Conservation (phyloP, 2,113 vertebrate genomes). For the Lophochroa leadbeateri region DNA sequence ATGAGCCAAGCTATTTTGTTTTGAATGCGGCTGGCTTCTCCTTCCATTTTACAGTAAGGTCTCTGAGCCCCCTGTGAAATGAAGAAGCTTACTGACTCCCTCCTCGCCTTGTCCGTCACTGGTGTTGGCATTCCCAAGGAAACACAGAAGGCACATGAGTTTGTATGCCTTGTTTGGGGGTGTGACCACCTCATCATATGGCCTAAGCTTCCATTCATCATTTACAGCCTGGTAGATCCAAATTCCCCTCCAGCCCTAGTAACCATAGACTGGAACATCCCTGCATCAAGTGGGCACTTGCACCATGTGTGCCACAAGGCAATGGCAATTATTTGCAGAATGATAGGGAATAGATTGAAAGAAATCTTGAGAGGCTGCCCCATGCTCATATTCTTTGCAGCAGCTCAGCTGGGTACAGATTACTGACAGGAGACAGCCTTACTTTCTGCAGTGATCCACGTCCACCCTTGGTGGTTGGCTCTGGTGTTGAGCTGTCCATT, state of each 20-base stretch:
- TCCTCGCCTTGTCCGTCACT: background rate
- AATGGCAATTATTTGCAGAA: background rate
- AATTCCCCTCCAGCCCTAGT: background rate
- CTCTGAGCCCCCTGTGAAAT: background rate
- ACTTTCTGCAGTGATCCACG: background rate
- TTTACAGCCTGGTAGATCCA: background rate
- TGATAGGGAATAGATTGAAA: background rate
- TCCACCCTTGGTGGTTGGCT: background rate
- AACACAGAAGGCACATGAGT: background rate
- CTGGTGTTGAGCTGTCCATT: background rate
- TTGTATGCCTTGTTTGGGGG: background rate
- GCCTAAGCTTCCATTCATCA: background rate
- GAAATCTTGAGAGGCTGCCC: background rate
- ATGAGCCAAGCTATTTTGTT: background rate
- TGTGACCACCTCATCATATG: background rate
- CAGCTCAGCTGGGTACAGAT: accelerated
- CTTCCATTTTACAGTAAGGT: background rate
- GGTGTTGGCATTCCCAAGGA: background rate
- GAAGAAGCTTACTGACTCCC: background rate
- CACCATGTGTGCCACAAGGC: background rate
- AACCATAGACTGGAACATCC: background rate
- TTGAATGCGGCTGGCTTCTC: background rate
- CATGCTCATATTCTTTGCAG: background rate
- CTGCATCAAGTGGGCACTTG: background rate
- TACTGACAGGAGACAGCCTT: background rate